Evolutionary conservation across 2,113 vertebrate species (phyloP).

Genomic region (Pithys albifrons): DNA sequence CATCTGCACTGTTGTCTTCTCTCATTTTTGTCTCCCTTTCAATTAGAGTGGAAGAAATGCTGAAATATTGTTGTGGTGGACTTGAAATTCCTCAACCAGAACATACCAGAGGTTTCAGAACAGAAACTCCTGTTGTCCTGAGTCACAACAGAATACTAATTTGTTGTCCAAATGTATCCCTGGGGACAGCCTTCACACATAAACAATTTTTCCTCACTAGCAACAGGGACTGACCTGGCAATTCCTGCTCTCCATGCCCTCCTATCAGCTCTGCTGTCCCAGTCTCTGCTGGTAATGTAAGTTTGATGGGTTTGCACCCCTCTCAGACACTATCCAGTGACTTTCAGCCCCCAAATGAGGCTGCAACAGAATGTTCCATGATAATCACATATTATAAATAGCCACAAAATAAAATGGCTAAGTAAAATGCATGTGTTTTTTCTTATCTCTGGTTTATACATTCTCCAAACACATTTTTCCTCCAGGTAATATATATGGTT

Average conservation of each 20-base stretch:
- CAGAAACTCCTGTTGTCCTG: background rate
- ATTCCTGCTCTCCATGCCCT: background rate
- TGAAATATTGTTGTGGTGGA: background rate
- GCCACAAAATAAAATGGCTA: background rate
- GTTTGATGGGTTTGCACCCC: background rate
- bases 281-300: background rate
- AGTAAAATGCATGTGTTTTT: background rate
- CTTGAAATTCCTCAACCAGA: background rate
- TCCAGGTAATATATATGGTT: background rate
- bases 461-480: background rate
- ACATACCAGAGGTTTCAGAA: background rate
- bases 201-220: background rate
- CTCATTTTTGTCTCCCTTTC: background rate
- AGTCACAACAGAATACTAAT: background rate
- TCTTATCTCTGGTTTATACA: background rate
- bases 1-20: background rate
- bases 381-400: background rate
- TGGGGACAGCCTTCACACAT: background rate
- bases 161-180: background rate
- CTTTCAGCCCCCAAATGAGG: background rate
- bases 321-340: background rate
- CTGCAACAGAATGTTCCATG: background rate
- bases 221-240: background rate
- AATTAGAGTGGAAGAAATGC: constrained; percentile 2
- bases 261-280: background rate